Evolutionary conservation across 2,113 vertebrate species (phyloP).

Genomic region (Notothenia coriiceps): DNA sequence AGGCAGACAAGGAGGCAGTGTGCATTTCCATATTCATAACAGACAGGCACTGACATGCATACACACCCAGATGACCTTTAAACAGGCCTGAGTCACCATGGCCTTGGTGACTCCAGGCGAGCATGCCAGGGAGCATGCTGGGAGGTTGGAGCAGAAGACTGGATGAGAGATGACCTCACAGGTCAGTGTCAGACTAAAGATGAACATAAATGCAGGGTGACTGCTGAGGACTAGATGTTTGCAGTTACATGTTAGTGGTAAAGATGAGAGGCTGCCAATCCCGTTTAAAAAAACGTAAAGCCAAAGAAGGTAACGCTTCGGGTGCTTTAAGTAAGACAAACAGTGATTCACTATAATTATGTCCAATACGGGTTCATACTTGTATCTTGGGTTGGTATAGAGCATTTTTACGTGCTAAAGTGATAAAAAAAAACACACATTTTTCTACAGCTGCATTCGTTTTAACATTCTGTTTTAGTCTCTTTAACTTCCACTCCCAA

Average conservation of each 20-base stretch:
- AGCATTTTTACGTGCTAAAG: too few relatives aligned
- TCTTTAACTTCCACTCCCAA: too few relatives aligned
- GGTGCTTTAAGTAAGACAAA: neutral
- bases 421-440: too few relatives aligned
- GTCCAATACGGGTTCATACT: too few relatives aligned
- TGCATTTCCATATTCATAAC: conserved; percentile 55
- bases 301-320: neutral
- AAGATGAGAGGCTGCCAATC: neutral
- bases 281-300: conserved; percentile 11
- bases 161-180: conserved; percentile 30
- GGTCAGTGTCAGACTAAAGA: conserved; percentile 43
- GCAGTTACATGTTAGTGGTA: neutral
- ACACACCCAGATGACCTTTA: conserved; percentile 56
- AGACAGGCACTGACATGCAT: conserved; percentile 29
- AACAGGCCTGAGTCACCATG: conserved; percentile 37
- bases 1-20: conserved; percentile 43
- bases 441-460: too few relatives aligned
- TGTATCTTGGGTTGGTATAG: too few relatives aligned
- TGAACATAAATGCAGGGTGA: conserved; percentile 39
- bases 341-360: neutral
- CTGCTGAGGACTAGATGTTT: conserved; percentile 2
- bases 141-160: conserved; percentile 11
- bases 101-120: conserved; percentile 27
- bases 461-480: too few relatives aligned
- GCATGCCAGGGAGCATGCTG: conserved; percentile 4